A percentile compares a stretch with the other conserved stretches of the same genome.
phyloP scores from a whole-genome alignment of 2,888 invertebrate genomes.

The Diabrotica balteata region DNA sequence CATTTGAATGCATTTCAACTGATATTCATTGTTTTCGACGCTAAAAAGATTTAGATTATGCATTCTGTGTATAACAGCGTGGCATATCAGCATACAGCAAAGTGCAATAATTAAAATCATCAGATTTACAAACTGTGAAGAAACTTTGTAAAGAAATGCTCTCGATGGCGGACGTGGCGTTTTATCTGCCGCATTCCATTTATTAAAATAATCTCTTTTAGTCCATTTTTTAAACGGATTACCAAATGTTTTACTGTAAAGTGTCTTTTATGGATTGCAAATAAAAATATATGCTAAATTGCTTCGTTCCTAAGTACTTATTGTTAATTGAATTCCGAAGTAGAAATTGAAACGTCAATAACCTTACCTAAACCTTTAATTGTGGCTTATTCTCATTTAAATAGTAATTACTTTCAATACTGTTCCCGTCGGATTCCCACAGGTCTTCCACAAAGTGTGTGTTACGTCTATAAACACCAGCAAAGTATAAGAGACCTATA shows the following conservation, averaged over 20 bases:
- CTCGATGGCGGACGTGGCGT: slow-evolving; percentile 11
- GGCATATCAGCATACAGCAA: slow-evolving; percentile 38
- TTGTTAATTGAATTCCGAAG: too few species aligned
- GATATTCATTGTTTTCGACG: neutral
- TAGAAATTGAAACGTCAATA: too few species aligned
- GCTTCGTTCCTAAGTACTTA: slow-evolving; percentile 49
- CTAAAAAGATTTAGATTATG: slow-evolving; percentile 15
- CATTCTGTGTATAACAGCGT: slow-evolving; percentile 38
- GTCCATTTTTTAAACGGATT: slow-evolving; percentile 36
- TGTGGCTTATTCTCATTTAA: neutral
- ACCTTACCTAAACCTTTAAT: too few species aligned
- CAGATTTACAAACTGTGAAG: slow-evolving; percentile 32
- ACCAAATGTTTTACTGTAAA: slow-evolving; percentile 41
- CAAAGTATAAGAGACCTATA: too few species aligned
- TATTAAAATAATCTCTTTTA: slow-evolving; percentile 35
- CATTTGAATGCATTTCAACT: neutral
- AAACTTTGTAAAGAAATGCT: slow-evolving; percentile 31
- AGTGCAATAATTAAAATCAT: slow-evolving; percentile 35
- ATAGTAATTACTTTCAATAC: too few species aligned
- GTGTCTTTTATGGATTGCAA: slow-evolving; percentile 47
- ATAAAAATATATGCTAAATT: slow-evolving; percentile 41
- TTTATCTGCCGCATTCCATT: slow-evolving; percentile 24
- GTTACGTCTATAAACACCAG: too few species aligned
- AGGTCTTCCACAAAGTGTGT: too few species aligned
- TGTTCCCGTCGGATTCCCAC: too few species aligned